Base-by-base conservation (phyloP, 2,113 vertebrate species). In the Chelonoidis abingdonii region DNA sequence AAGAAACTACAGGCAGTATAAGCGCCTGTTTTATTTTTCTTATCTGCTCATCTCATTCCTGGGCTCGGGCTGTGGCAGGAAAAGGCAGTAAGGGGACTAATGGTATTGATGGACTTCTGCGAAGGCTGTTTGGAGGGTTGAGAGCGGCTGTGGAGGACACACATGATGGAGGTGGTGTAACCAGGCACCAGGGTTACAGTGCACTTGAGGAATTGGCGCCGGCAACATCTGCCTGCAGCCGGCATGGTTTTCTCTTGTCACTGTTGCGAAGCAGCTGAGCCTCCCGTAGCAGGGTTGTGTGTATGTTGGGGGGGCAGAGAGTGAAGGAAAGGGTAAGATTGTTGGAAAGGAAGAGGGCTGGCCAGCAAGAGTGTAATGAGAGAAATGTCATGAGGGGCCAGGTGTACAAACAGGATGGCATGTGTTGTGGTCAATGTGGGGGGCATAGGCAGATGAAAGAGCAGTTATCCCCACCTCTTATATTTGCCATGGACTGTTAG, bases 121-220 rank as follows among this genome's bases (percentile, higher is more conserved):
- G 69, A 83, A 91, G 88, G 93, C 96, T 79, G 93, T 96, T 96
- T 65, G 96, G 65, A 96, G 93, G 89, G 93, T 87, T 95, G 90
- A 95, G 81, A 6, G 19, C 57, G 90, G 94, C 97, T 94, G 88
- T 89, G 90, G 93, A 59, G 91, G 95, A 90, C 82, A 56, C 2
- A 76, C 92, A 44, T 59, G 24, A 38, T 17, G 31, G 94, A 93
- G 88, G 49, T 91, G 95, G 96, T 96, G 95, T 95, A 97, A 95
- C 95, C 96, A 93, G 96, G 95, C 97, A 97, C 54, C 0, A 82
- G 93, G 84, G 93, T 90, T 96, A 95, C 86, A 72, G 85, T 92
- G 89, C 50, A 9, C 89, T 41, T 88, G 38, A 1, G 65, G 93
- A 69, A 14, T 24, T 86, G 89, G 88, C 0, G 12, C 89, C 90